Evolutionary conservation across 92 coral and sea anemone species (phyloP), one percentile per base, ranked within the genome.

Genomic region (Anthopleura xanthogrammica): DNA sequence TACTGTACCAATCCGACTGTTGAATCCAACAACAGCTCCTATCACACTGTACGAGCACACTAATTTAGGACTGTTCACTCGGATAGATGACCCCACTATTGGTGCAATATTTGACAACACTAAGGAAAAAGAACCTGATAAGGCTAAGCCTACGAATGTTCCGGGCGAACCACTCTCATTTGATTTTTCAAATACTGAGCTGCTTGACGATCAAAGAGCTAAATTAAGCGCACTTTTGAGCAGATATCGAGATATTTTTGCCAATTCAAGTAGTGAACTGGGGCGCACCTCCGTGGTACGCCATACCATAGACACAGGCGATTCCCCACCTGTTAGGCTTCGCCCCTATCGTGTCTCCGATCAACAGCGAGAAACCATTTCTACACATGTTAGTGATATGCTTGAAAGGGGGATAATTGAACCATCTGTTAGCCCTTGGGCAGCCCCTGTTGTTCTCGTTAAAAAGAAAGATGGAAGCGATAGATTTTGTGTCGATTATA

Each of bases 341-440:
- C 80, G 92, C n/a, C 90, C 94, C 0, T 91, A 91, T 66, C 92
- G 92, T 20, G 83, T 87, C 14, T 80, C 92, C 41, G 85, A 90
- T 8, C 58, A 82, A 1, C 91, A 91, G 60, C 87, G 92, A 19
- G 77, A 66, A 10, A 79, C 83, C 39, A 89, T 89, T 16, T 83
- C 82, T 7, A 74, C 62, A 39, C 91, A 85, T 17, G 81, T 91
- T 16, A 46, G 29, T 52, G 91, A 90, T 16, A 90, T 88, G 94
- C 46, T 87, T 22, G 75, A 84, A 4, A 60, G 81, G 14, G 83
- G 85, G 39, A 91, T 89, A 17, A 91, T 91, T 16, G 85, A 87
- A 57, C 95, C 92, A 16, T 89, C 92, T 36, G 83, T 83, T 46
- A 83, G 88, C 62, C 92, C 90, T 23, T 89, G 92, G 95, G 76